Conservation (phyloP, 2,113 vertebrate genomes). For the Narcine bancroftii region DNA sequence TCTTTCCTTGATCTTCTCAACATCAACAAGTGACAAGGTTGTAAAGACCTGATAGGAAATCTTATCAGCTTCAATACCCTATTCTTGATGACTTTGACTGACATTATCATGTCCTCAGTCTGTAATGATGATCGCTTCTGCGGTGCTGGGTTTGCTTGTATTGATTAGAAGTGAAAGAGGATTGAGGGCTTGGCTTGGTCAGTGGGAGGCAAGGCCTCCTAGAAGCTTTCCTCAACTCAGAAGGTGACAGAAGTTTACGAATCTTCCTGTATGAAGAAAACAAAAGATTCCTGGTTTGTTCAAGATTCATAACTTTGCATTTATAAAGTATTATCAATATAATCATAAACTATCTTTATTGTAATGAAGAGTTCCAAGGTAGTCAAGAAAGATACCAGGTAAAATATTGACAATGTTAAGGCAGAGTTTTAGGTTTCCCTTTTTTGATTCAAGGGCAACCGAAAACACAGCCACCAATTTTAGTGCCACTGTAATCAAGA, state of each 20-base stretch:
- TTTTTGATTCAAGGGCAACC: no score
- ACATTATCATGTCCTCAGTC: background rate
- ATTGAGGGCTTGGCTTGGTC: slow-evolving; percentile 31
- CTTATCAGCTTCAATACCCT: background rate
- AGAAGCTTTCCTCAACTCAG: slow-evolving; percentile 55
- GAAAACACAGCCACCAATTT: no score
- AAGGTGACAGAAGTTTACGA: slow-evolving; percentile 53
- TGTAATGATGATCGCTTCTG: background rate
- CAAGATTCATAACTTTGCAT: background rate
- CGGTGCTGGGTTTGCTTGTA: background rate
- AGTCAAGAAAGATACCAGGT: no score
- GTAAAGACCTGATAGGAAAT: slow-evolving; percentile 14
- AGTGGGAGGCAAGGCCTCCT: slow-evolving; percentile 49
- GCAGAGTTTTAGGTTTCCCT: no score
- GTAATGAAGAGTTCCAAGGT: no score
- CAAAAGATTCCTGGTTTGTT: slow-evolving; percentile 39
- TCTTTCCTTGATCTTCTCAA: background rate
- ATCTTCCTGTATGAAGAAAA: slow-evolving; percentile 50
- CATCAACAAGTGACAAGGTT: background rate
- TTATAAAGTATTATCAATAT: no score
- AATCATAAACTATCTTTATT: no score
- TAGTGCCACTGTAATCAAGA: no score
- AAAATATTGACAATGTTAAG: no score
- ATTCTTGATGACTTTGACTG: background rate
- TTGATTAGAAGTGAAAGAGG: background rate